These are phyloP conservation scores for Planococcus citri DNA, from an alignment of 1,140 invertebrate species.

Conservation along the genomic window DNA sequence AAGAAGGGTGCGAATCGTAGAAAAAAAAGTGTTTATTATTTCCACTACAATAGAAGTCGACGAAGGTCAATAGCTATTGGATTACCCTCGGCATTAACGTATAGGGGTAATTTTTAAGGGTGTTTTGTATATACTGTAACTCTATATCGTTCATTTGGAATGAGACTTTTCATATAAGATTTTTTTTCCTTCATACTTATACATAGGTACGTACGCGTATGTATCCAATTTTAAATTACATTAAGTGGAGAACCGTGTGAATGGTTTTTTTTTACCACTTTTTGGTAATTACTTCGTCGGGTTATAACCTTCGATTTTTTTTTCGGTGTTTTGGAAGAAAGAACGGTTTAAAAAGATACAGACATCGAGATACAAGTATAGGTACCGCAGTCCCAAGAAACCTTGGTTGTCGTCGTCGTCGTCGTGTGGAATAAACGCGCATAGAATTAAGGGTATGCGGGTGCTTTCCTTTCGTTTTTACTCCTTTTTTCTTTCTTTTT, in stretches of 20 bases:
- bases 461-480: not conserved
- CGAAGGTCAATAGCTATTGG: constrained; percentile 18
- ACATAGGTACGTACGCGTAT: not conserved
- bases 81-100: constrained; percentile 13
- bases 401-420: no score
- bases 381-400: not conserved
- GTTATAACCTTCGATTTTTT: not conserved
- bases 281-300: not conserved
- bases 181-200: not conserved
- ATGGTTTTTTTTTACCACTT: not conserved
- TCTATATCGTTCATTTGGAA: constrained; percentile 11
- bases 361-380: no score
- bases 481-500: not conserved
- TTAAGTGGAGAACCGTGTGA: constrained; percentile 16
- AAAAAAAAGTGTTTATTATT: constrained; percentile 16
- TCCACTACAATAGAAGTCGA: not conserved
- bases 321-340: not conserved
- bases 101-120: constrained; percentile 5
- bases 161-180: constrained; percentile 7
- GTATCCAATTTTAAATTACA: constrained; percentile 12
- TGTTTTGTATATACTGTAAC: not conserved
- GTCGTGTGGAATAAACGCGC: no score
- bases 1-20: not conserved
- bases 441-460: not conserved
- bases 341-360: not conserved